phyloP scores from a whole-genome alignment of 2,113 vertebrate species.

The Clarias macrocephalus region DNA sequence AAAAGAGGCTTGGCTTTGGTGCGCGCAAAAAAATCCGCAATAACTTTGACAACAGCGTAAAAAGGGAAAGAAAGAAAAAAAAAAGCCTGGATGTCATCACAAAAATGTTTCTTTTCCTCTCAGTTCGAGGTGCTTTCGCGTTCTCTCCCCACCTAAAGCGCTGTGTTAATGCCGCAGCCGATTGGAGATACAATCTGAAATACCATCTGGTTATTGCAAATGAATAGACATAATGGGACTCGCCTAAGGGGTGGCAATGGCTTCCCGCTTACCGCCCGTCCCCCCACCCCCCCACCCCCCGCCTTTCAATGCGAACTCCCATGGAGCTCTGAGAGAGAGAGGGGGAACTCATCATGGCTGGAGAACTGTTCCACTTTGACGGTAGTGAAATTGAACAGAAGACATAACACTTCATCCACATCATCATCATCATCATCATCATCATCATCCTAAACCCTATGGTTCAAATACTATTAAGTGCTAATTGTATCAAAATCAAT shows the following conservation, averaged over 20 bases:
- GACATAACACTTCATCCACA: background rate
- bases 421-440: conserved; percentile 16
- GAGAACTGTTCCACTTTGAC: conserved; percentile 16
- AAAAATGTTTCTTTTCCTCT: background rate
- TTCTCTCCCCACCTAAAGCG: conserved; percentile 25
- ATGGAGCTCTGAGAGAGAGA: background rate
- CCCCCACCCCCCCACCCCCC: background rate
- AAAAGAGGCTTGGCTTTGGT: background rate
- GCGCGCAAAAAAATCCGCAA: background rate
- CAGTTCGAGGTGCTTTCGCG: conserved; percentile 5
- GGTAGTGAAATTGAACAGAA: conserved; percentile 19
- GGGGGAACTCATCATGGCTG: background rate
- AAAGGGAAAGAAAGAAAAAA: too few species aligned
- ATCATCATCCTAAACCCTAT: conserved; percentile 15
- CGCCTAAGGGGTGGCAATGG: conserved; percentile 41
- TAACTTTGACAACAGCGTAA: background rate
- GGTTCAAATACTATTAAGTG: conserved; percentile 2
- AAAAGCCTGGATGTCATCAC: background rate
- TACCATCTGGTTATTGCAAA: conserved; percentile 54
- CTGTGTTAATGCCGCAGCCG: conserved; percentile 35
- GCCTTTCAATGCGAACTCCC: background rate
- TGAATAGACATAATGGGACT: conserved; percentile 47
- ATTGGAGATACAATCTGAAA: conserved; percentile 48
- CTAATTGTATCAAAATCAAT: conserved; percentile 7
- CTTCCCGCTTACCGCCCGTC: background rate